phyloP scores from a whole-genome alignment of 2,797 vertebrate species.

The Monodelphis domestica region DNA sequence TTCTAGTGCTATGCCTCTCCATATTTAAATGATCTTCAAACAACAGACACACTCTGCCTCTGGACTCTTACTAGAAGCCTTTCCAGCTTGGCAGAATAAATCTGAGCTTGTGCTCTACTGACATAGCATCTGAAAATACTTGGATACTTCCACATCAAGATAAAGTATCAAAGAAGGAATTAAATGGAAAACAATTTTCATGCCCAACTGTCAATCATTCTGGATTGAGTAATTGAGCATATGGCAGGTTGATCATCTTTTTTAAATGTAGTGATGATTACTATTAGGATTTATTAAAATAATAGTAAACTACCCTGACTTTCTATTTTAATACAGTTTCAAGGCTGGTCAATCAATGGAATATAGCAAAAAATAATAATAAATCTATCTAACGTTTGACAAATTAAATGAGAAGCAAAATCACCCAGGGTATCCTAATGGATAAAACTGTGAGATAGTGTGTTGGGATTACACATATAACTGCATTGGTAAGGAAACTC shows the following conservation, averaged over 20 bases:
- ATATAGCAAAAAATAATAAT: not conserved
- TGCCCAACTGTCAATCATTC: not conserved
- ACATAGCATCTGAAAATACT: not conserved
- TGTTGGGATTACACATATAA: not conserved
- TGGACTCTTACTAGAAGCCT: not conserved
- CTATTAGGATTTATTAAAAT: not conserved
- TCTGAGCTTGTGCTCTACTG: not conserved
- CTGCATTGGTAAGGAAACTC: not conserved
- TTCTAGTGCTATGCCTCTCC: not conserved
- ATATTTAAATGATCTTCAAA: not conserved
- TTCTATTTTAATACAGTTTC: not conserved
- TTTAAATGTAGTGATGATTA: not conserved
- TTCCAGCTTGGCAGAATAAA: not conserved
- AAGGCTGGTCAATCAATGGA: not conserved
- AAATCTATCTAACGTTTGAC: not conserved
- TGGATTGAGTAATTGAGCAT: not conserved
- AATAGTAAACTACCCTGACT: not conserved
- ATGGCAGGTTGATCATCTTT: not conserved
- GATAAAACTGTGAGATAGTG: not conserved
- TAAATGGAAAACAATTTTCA: not conserved
- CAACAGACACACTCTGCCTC: not conserved
- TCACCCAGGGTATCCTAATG: not conserved
- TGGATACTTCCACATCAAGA: not conserved
- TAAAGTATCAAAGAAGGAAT: not conserved
- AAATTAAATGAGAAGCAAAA: slow-evolving; percentile 1